phyloP scores from a whole-genome alignment of 2,888 invertebrate genomes.

The Pilophorus perplexus region DNA sequence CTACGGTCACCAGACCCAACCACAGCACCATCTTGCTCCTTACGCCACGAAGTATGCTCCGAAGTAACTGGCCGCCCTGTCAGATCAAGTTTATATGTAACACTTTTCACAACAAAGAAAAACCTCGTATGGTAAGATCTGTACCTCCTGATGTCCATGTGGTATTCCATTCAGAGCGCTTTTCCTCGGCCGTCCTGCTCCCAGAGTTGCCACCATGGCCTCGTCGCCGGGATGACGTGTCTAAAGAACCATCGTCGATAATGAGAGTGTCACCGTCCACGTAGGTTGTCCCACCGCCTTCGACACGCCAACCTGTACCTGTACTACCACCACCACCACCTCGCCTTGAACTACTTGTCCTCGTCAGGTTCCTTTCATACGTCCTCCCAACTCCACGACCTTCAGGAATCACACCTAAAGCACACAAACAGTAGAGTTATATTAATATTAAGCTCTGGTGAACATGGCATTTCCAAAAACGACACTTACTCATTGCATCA shows the following conservation, averaged over 20 bases:
- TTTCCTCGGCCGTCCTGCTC: slow-evolving; percentile 40
- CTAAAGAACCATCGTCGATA: neutral
- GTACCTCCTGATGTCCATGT: slow-evolving; percentile 41
- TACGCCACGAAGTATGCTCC: slow-evolving; percentile 30
- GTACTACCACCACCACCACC: neutral
- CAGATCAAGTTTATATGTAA: too few relatives aligned
- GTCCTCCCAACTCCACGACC: neutral
- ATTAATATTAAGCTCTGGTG: too few relatives aligned
- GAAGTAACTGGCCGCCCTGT: slow-evolving; percentile 32
- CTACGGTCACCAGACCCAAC: slow-evolving; percentile 20
- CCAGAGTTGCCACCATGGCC: neutral
- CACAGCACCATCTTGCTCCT: slow-evolving; percentile 22
- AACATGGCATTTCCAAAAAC: neutral
- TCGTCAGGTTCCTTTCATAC: neutral
- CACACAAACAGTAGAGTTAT: too few relatives aligned
- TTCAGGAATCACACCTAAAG: neutral
- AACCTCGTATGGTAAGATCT: too few relatives aligned
- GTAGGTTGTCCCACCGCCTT: neutral
- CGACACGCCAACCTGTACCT: neutral
- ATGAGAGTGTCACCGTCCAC: too few relatives aligned
- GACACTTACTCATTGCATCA: too few relatives aligned
- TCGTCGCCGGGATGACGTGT: neutral
- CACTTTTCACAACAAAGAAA: too few relatives aligned
- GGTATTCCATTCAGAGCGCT: slow-evolving; percentile 38
- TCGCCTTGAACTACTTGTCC: slow-evolving; percentile 2